Percentiles rank a stretch among this genome's conserved stretches.
These are phyloP conservation scores for Melitaea athalia DNA, from an alignment of 2,888 invertebrate genomes.

Conservation along the genomic window DNA sequence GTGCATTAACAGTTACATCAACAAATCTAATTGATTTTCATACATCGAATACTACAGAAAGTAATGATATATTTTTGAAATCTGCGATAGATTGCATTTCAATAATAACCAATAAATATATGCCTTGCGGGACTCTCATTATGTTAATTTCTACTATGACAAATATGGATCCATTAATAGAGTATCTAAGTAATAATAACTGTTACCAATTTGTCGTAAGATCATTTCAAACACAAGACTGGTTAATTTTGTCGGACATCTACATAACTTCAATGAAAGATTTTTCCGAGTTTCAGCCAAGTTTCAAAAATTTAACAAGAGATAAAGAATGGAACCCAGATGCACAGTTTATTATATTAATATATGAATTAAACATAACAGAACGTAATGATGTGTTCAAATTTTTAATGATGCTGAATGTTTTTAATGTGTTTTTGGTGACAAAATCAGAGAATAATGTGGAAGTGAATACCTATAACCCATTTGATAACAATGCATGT, in stretches of 20 bases:
- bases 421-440: conserved; percentile 52
- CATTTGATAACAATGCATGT: conserved; percentile 53
- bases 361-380: conserved; percentile 17
- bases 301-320: conserved; percentile 45
- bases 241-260: conserved; percentile 46
- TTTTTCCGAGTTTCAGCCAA: conserved; percentile 42
- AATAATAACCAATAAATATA: conserved; percentile 13
- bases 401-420: conserved; percentile 47
- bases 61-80: neutral
- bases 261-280: conserved; percentile 53
- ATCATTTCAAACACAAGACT: conserved; percentile 42
- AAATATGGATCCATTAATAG: conserved; percentile 37
- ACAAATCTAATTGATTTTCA: neutral
- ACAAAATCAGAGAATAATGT: conserved; percentile 35
- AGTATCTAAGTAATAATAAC: conserved; percentile 39
- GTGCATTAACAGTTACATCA: neutral
- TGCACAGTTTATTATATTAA: conserved; percentile 48
- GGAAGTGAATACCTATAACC: conserved; percentile 49
- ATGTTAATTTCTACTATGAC: conserved; percentile 18
- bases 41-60: neutral
- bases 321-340: conserved; percentile 57
- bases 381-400: conserved; percentile 46
- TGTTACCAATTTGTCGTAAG: conserved; percentile 50
- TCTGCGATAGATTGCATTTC: conserved; percentile 14
- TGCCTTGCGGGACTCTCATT: conserved; percentile 21